These are phyloP conservation scores for Etia nguti DNA, from an alignment of 2,113 vertebrate genomes.

Conservation along the genomic window DNA sequence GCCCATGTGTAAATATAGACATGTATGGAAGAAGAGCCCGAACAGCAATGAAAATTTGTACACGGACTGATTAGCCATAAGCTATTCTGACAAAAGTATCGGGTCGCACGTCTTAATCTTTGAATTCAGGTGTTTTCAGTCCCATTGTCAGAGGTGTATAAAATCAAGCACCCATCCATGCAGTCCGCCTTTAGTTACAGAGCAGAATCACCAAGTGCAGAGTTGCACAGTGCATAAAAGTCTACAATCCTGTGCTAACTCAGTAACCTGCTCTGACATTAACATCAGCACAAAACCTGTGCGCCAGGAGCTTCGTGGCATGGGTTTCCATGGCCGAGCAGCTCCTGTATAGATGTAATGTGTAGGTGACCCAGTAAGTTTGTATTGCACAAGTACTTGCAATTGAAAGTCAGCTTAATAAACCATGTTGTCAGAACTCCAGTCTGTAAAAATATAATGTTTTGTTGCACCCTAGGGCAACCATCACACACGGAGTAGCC, in stretches of 20 bases:
- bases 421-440: not conserved
- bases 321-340: not conserved
- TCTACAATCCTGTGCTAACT: not conserved
- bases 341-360: not conserved
- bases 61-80: not conserved
- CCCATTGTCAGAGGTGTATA: not conserved
- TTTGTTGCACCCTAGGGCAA: not conserved
- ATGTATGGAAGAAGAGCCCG: not conserved
- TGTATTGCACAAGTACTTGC: not conserved
- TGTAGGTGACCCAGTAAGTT: no score
- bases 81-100: not conserved
- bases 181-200: not conserved
- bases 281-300: not conserved
- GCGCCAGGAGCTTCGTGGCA: no score
- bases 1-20: not conserved
- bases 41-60: not conserved
- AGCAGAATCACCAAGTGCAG: not conserved
- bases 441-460: not conserved
- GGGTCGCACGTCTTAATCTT: not conserved
- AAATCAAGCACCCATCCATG: not conserved
- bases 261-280: not conserved
- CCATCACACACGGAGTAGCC: not conserved
- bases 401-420: not conserved
- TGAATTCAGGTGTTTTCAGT: not conserved
- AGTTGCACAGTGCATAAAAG: not conserved